phyloP scores from a whole-genome alignment of 2,797 vertebrate species.

The Neosilurus hyrtlii region DNA sequence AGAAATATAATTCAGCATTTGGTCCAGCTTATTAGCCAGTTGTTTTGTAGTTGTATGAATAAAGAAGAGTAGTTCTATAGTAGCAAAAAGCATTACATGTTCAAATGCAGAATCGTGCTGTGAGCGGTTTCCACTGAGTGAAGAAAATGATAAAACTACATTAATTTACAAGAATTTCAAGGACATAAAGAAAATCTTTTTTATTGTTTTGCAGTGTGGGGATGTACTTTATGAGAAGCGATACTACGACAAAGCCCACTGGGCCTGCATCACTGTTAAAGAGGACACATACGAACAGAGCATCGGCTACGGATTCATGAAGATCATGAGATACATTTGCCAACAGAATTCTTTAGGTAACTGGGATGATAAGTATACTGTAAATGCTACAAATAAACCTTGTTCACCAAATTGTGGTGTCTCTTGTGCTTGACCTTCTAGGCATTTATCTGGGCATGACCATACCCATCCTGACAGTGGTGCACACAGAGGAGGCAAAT shows the following conservation, averaged over 20 bases:
- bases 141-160: not conserved
- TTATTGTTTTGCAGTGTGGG: conserved; percentile 71
- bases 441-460: conserved; percentile 85
- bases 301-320: conserved; percentile 91
- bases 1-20: too few relatives aligned
- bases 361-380: not conserved
- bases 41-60: not conserved
- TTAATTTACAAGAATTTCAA: not conserved
- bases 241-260: conserved; percentile 82
- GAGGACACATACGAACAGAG: conserved; percentile 88
- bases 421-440: conserved; percentile 48
- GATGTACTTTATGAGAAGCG: conserved; percentile 83
- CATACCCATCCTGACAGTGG: conserved; percentile 81
- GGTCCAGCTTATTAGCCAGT: not conserved
- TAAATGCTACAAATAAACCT: not conserved
- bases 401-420: conserved; percentile 20
- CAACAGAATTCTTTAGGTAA: conserved; percentile 84
- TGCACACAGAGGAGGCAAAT: conserved; percentile 73
- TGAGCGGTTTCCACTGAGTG: not conserved
- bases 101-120: not conserved
- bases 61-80: not conserved
- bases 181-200: not conserved
- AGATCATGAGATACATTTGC: conserved; percentile 90
- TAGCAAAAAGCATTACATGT: not conserved
- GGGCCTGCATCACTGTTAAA: conserved; percentile 82